Base-by-base conservation (phyloP, 2,113 vertebrate species). In the Microtus ochrogaster region DNA sequence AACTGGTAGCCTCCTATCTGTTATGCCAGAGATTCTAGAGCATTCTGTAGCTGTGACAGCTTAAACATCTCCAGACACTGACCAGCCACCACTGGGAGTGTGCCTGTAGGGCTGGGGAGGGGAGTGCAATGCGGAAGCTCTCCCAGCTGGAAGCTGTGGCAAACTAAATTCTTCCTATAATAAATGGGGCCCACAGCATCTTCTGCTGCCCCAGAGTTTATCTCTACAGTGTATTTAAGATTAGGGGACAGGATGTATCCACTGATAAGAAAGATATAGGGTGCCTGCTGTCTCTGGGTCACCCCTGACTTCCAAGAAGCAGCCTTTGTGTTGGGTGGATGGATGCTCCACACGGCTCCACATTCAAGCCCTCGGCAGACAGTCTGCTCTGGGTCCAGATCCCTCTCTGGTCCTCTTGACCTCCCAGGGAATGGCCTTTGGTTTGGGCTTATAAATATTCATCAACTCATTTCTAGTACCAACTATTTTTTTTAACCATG, bases 371-470 rank as follows among this genome's bases (percentile, higher is more conserved):
- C 58, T 44, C 77, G 92, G 41, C 10, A 0, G 66, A 73, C 22
- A 39, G 68, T 16, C 47, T 73, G 49, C 68, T 39, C 66, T 73
- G 28, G 49, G 79, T 66, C 89, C 33, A 86, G 84, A 19, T 28
- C 70, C 30, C 13, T 33, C 24, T 89, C 65, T 77, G 47, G 83
- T 81, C 83, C 16, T 24, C 93, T 79, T 76, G 82, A 91, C 58
- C 65, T 87, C 90, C 36, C 30, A 61, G 89, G 30, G 92, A 93
- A 90, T 95, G 92, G 94, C 86, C 78, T 96, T 96, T 96, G 86
- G 77, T 74, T 96, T 89, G 33, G 92, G 78, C 65, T 98, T 97
- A 87, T 94, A 94, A 95, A 96, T 92, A 90, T 74, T 92, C 65
- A 79, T n/a, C 58, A 21, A 94, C 87, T 94, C 95, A 82, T 94